These are phyloP conservation scores for Stenoptilia bipunctidactyla DNA, from an alignment of 2,888 invertebrate species.

Conservation along the genomic window DNA sequence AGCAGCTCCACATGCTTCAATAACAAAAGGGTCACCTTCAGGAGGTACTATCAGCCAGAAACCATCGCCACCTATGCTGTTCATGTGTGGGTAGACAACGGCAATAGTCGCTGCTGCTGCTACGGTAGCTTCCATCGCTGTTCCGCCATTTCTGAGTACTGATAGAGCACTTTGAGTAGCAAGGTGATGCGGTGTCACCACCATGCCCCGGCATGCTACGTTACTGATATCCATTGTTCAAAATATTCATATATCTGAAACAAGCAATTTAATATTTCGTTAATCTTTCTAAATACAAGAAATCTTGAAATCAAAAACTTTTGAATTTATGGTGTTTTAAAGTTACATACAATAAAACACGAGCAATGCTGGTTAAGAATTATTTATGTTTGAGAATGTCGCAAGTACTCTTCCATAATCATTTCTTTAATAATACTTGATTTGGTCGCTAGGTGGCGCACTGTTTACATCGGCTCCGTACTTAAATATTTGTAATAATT, in stretches of 20 bases:
- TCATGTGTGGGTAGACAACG: conserved; percentile 58
- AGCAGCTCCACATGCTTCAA: conserved; percentile 51
- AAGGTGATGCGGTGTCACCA: conserved; percentile 54
- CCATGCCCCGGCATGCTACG: conserved; percentile 36
- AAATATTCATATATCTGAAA: conserved; percentile 17
- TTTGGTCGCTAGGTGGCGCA: too few relatives aligned
- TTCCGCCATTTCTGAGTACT: conserved; percentile 48
- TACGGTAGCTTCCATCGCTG: conserved; percentile 54
- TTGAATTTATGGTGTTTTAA: too few relatives aligned
- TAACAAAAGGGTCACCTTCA: conserved; percentile 40
- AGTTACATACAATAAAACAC: too few relatives aligned
- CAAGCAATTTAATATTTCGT: too few relatives aligned
- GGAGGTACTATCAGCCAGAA: conserved; percentile 59
- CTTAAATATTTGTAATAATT: too few relatives aligned
- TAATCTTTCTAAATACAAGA: too few relatives aligned
- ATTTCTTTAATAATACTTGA: too few relatives aligned
- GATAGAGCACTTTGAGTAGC: conserved; percentile 50
- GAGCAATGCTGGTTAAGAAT: too few relatives aligned
- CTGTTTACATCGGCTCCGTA: too few relatives aligned
- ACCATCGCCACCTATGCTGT: conserved; percentile 51
- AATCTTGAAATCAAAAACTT: too few relatives aligned
- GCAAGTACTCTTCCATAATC: too few relatives aligned
- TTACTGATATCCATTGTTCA: conserved; percentile 26
- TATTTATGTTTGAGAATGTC: too few relatives aligned
- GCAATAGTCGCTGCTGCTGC: conserved; percentile 54